These are phyloP conservation scores for Metellina segmentata DNA, from an alignment of 2,888 invertebrate species.

Conservation along the genomic window DNA sequence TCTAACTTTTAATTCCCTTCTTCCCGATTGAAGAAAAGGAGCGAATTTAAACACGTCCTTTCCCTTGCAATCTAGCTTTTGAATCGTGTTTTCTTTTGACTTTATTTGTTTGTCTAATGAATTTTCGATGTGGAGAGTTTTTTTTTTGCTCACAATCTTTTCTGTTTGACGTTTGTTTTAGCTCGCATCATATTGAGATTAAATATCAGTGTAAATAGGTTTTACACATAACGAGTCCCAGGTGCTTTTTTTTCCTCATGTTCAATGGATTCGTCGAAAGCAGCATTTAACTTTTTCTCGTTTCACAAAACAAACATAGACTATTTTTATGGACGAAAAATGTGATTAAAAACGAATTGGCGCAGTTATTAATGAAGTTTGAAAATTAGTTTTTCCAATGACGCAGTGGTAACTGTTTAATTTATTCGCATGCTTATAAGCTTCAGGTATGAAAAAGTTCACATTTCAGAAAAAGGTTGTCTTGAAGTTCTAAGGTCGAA, in stretches of 20 bases:
- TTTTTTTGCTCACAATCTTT: conserved; percentile 13
- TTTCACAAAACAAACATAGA: background rate
- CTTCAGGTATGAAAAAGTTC: too few relatives aligned
- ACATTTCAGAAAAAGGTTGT: too few relatives aligned
- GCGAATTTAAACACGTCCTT: conserved; percentile 54
- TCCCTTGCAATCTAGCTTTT: conserved; percentile 60
- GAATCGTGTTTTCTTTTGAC: conserved; percentile 69
- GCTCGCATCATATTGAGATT: conserved; percentile 23
- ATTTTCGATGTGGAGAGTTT: conserved; percentile 22
- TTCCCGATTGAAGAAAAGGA: conserved; percentile 41
- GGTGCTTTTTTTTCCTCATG: conserved; percentile 4
- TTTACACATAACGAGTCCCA: conserved; percentile 24
- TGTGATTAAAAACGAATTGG: background rate
- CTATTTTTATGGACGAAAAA: background rate
- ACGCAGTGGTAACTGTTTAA: too few relatives aligned
- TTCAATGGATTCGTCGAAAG: background rate
- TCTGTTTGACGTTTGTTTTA: conserved; percentile 59
- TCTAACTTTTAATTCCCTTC: conserved; percentile 66
- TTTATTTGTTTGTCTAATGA: conserved; percentile 75
- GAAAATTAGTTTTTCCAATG: background rate
- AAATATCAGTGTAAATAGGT: conserved; percentile 58
- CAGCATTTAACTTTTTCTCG: background rate
- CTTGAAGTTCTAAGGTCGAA: too few relatives aligned
- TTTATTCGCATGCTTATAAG: too few relatives aligned
- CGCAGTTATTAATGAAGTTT: background rate